phyloP scores from a whole-genome alignment of 2,888 invertebrate genomes.

The Cryptocheilus praepositus region DNA sequence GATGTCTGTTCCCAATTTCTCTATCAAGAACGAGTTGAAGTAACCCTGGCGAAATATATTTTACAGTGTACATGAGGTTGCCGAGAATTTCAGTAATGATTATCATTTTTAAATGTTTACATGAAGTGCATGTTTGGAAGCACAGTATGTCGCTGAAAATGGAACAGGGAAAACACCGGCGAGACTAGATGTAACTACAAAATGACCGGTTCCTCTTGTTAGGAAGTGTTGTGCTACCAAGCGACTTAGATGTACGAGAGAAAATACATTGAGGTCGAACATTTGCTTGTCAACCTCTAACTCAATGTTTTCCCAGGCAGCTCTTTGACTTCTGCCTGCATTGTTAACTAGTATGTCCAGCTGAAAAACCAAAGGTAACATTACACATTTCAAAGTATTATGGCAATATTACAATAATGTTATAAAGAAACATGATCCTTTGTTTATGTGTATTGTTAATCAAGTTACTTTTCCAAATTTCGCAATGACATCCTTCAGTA shows the following conservation, averaged over 20 bases:
- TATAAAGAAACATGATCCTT: too few species aligned
- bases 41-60: conserved; percentile 79
- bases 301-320: conserved; percentile 82
- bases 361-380: conserved; percentile 58
- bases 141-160: conserved; percentile 83
- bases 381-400: neutral
- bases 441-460: neutral
- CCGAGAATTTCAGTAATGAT: too few species aligned
- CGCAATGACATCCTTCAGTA: conserved; percentile 79
- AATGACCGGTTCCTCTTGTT: conserved; percentile 78
- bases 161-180: conserved; percentile 83
- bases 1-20: conserved; percentile 79
- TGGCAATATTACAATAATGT: too few species aligned
- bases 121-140: conserved; percentile 86
- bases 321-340: conserved; percentile 87
- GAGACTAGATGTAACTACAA: conserved; percentile 85
- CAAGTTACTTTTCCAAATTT: conserved; percentile 80
- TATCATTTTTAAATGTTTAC: conserved; percentile 73
- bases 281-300: conserved; percentile 83
- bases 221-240: conserved; percentile 82
- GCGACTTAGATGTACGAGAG: conserved; percentile 82
- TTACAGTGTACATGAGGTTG: neutral
- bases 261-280: conserved; percentile 87
- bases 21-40: conserved; percentile 80
- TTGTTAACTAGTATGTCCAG: conserved; percentile 88